Percentiles rank a stretch among this genome's conserved stretches.
These are phyloP conservation scores for Atlantisia rogersi DNA, from an alignment of 2,113 vertebrate genomes.

Conservation along the genomic window DNA sequence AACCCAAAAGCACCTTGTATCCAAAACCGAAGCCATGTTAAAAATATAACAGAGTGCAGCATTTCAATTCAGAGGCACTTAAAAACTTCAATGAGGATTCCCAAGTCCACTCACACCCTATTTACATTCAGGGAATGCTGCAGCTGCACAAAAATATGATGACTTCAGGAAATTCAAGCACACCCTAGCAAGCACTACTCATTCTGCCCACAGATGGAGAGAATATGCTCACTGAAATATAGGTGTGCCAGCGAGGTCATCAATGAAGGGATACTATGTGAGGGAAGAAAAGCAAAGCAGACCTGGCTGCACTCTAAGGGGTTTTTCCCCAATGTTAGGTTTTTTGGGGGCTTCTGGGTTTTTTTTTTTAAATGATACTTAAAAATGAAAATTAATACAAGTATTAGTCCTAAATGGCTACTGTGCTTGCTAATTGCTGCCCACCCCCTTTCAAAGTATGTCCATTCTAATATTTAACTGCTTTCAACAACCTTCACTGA, in stretches of 20 bases:
- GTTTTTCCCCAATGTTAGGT: accelerated
- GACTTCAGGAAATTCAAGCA: background rate
- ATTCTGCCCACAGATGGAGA: background rate
- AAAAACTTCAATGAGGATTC: background rate
- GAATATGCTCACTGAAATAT: background rate
- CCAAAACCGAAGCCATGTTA: background rate
- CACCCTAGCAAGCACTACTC: background rate
- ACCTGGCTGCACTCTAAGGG: background rate
- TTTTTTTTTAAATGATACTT: background rate
- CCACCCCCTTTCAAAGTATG: background rate
- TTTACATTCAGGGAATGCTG: background rate
- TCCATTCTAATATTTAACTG: background rate
- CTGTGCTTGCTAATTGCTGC: background rate
- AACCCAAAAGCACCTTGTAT: background rate
- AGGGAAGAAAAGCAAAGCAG: background rate
- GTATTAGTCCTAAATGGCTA: background rate
- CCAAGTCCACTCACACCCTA: background rate
- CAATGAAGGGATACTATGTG: background rate
- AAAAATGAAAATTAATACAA: background rate
- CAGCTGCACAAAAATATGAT: background rate
- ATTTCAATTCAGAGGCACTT: background rate
- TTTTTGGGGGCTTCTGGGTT: background rate
- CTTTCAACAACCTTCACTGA: background rate
- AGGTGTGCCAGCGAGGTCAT: background rate
- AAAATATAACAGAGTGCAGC: background rate